phyloP scores from a whole-genome alignment of 2,113 vertebrate species.

The Microcebus murinus region DNA sequence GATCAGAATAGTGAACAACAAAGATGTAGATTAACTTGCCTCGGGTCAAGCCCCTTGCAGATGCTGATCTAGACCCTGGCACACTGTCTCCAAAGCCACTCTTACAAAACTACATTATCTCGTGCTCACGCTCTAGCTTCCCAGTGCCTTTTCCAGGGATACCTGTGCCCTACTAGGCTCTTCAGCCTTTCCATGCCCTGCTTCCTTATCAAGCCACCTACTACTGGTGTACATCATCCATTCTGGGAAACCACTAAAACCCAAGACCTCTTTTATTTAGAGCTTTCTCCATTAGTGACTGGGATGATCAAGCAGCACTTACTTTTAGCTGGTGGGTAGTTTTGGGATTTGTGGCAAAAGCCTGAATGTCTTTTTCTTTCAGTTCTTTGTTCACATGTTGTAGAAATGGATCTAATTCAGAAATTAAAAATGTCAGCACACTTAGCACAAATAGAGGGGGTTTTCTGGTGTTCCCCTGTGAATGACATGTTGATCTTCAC shows the following conservation, averaged over 20 bases:
- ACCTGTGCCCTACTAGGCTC: not conserved
- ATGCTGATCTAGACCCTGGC: not conserved
- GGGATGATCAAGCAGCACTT: conserved; percentile 46
- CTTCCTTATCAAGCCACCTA: not conserved
- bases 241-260: not conserved
- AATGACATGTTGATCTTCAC: not conserved
- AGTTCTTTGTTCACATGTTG: conserved; percentile 91
- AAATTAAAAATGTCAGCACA: conserved; percentile 48
- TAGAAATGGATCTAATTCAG: conserved; percentile 89
- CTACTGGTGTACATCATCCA: not conserved
- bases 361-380: conserved; percentile 90
- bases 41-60: not conserved
- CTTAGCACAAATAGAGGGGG: not conserved
- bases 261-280: not conserved
- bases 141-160: not conserved
- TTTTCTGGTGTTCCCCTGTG: not conserved
- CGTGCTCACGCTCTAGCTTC: not conserved
- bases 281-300: not conserved
- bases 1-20: not conserved
- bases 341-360: conserved; percentile 84
- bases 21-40: not conserved
- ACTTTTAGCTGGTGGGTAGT: conserved; percentile 89
- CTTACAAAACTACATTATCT: not conserved
- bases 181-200: not conserved
- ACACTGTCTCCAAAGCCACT: not conserved